Evolutionary conservation across 2,888 invertebrate genomes (phyloP).

Genomic region (Trachelus iudaicus): DNA sequence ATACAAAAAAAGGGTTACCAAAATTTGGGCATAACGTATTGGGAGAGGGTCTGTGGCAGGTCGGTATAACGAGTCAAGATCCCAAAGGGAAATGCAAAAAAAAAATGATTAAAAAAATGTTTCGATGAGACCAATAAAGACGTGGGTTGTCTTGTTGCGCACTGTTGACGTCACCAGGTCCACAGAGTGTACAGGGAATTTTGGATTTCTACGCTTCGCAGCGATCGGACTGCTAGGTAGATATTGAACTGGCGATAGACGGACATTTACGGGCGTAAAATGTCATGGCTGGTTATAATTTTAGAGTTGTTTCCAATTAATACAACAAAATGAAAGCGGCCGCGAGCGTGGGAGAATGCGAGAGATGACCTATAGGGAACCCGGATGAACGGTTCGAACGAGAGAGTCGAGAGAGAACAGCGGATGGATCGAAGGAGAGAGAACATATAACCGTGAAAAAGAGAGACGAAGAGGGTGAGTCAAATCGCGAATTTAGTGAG

Average conservation of each 20-base stretch:
- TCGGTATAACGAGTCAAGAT: background rate
- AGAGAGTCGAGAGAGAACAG: conserved; percentile 16
- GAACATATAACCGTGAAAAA: conserved; percentile 14
- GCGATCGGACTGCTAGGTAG: conserved; percentile 2
- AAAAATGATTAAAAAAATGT: background rate
- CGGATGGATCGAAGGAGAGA: conserved; percentile 8
- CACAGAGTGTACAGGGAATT: background rate
- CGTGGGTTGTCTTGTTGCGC: background rate
- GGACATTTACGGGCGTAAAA: conserved; percentile 41
- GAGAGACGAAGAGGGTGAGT: background rate
- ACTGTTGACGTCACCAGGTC: background rate
- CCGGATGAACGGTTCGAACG: conserved; percentile 8
- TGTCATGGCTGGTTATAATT: conserved; percentile 47
- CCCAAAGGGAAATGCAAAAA: background rate
- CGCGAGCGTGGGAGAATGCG: conserved; percentile 7
- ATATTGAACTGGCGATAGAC: conserved; percentile 8
- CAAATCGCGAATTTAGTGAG: background rate
- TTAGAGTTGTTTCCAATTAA: conserved; percentile 51
- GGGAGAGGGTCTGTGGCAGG: background rate
- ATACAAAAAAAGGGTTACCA: background rate
- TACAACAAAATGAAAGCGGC: conserved; percentile 45
- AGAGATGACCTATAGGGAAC: background rate
- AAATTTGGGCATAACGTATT: background rate
- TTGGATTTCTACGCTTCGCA: conserved; percentile 42
- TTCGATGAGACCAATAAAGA: background rate